Evolutionary conservation across 2,797 vertebrate species (phyloP).

Genomic region (Chelon auratus): DNA sequence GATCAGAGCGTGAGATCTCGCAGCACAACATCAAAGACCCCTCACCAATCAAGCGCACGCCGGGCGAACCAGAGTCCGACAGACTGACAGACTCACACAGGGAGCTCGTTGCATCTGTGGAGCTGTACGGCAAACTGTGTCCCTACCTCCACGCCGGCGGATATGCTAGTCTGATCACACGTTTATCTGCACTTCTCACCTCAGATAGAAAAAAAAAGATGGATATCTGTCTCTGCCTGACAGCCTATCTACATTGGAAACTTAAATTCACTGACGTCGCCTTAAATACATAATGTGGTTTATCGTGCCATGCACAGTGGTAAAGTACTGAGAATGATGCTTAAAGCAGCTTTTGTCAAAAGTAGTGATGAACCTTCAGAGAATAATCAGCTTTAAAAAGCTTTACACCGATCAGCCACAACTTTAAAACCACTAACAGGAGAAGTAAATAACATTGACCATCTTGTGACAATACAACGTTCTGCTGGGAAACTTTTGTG

Average conservation of each 20-base stretch:
- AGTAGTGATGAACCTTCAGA: no score
- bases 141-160: conserved; percentile 23
- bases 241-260: conserved; percentile 9
- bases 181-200: conserved; percentile 27
- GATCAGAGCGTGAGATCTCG: conserved; percentile 69
- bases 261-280: conserved; percentile 1
- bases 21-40: conserved; percentile 71
- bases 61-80: conserved; percentile 44
- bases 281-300: conserved; percentile 35
- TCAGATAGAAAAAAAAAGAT: conserved; percentile 27
- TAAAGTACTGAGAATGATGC: background rate
- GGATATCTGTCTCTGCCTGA: conserved; percentile 7
- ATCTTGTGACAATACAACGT: no score
- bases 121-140: conserved; percentile 11
- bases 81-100: conserved; percentile 45
- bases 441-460: no score
- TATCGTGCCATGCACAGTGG: conserved; percentile 2
- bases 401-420: no score
- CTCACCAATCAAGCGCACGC: conserved; percentile 43
- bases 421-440: no score
- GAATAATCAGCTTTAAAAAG: no score
- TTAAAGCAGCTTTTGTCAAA: no score
- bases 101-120: conserved; percentile 38
- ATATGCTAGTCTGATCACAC: conserved; percentile 48
- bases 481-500: no score